A percentile compares a stretch with the other conserved stretches of the same genome.
These are phyloP conservation scores for Anolis apletophallus DNA, from an alignment of 2,797 vertebrate species.

Conservation along the genomic window DNA sequence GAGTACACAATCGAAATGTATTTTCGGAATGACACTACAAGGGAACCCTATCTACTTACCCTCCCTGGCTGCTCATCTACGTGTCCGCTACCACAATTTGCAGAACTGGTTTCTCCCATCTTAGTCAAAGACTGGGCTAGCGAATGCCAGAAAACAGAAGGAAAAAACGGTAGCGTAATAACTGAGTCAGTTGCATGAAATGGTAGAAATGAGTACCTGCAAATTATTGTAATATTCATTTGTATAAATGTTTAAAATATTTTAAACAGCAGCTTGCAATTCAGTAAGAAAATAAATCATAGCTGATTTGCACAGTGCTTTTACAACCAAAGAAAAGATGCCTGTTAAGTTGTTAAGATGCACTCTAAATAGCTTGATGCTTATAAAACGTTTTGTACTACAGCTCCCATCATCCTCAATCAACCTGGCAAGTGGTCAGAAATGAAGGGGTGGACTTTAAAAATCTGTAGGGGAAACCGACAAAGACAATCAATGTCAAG, in stretches of 20 bases:
- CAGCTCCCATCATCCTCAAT: neutral
- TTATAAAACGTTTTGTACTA: neutral
- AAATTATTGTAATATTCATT: neutral
- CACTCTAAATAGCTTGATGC: neutral
- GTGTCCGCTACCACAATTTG: conserved; percentile 85
- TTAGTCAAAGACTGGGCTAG: conserved; percentile 81
- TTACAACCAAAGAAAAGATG: too few relatives aligned
- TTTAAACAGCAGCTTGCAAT: neutral
- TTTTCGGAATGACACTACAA: conserved; percentile 85
- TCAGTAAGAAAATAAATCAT: neutral
- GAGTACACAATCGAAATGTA: conserved; percentile 84
- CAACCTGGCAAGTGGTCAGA: neutral
- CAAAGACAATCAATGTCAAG: too few relatives aligned
- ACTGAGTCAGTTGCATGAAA: neutral
- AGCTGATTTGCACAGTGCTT: neutral
- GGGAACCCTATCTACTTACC: conserved; percentile 79
- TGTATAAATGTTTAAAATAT: neutral
- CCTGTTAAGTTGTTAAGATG: too few relatives aligned
- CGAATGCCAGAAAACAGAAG: conserved; percentile 76
- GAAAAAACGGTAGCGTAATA: neutral
- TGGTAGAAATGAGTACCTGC: neutral
- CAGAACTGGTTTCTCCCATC: conserved; percentile 80
- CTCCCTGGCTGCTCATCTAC: conserved; percentile 85
- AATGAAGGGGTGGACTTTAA: too few relatives aligned
- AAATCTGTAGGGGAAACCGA: too few relatives aligned